These are phyloP conservation scores for Pilophorus perplexus DNA, from an alignment of 2,888 invertebrate species.

Conservation along the genomic window DNA sequence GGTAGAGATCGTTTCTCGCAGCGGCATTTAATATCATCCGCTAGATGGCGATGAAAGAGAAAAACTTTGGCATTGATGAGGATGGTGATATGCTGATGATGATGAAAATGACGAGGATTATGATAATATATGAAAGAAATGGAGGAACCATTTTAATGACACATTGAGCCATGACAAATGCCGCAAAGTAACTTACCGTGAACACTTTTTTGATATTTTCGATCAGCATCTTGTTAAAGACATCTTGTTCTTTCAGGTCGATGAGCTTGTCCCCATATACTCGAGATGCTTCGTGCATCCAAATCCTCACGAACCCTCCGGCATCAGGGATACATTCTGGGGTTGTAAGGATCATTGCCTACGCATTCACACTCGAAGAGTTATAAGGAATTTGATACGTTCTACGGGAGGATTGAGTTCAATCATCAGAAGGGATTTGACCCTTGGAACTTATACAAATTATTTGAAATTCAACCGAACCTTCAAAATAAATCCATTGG, in stretches of 20 bases:
- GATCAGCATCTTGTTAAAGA: constrained; percentile 67
- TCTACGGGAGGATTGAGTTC: not conserved
- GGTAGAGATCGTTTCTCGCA: too few relatives aligned
- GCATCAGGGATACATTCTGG: constrained; percentile 66
- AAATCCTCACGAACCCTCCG: constrained; percentile 73
- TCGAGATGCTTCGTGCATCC: constrained; percentile 85
- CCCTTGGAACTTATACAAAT: not conserved
- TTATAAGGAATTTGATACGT: too few relatives aligned
- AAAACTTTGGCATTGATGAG: too few relatives aligned
- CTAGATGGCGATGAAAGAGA: too few relatives aligned
- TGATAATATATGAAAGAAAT: too few relatives aligned
- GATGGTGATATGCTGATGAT: too few relatives aligned
- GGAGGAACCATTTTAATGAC: too few relatives aligned
- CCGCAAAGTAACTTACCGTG: too few relatives aligned
- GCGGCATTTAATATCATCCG: too few relatives aligned
- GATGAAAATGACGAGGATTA: too few relatives aligned
- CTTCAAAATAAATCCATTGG: too few relatives aligned
- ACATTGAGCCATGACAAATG: too few relatives aligned
- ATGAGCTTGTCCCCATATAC: constrained; percentile 91
- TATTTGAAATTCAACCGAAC: not conserved
- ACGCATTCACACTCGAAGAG: not conserved
- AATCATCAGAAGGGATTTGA: not conserved
- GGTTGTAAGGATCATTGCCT: constrained; percentile 39
- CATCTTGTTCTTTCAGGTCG: constrained; percentile 71
- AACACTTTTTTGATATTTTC: constrained; percentile 77